These are phyloP conservation scores for Schrankia costaestrigalis DNA, from an alignment of 2,888 invertebrate species.

Conservation along the genomic window DNA sequence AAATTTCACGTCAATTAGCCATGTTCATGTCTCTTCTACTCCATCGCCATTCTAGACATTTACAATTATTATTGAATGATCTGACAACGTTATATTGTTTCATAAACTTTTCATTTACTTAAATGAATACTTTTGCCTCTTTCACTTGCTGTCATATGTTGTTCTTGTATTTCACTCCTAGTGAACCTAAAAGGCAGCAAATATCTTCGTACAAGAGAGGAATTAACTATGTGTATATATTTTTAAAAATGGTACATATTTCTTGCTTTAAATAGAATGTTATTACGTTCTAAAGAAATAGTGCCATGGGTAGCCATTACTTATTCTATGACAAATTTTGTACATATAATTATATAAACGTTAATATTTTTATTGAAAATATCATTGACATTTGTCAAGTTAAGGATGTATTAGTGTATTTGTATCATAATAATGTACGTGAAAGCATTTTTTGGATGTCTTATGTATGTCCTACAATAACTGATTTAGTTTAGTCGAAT, in stretches of 20 bases:
- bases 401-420: slow-evolving; percentile 39
- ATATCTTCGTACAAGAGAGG: no score
- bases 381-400: slow-evolving; percentile 42
- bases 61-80: no score
- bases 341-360: slow-evolving; percentile 63
- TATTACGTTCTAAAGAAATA: slow-evolving; percentile 63
- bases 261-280: slow-evolving; percentile 53
- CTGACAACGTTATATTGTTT: no score
- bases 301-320: slow-evolving; percentile 64
- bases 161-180: no score
- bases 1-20: no score
- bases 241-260: slow-evolving; percentile 66
- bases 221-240: no score
- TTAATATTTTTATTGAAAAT: slow-evolving; percentile 39
- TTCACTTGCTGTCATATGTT: no score
- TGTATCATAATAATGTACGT: slow-evolving; percentile 46
- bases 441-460: slow-evolving; percentile 52
- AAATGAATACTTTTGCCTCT: no score
- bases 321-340: slow-evolving; percentile 60
- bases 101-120: no score
- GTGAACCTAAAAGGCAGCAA: no score
- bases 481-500: slow-evolving; percentile 52
- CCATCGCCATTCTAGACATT: no score
- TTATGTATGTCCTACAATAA: slow-evolving; percentile 47
- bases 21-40: no score